phyloP scores from a whole-genome alignment of 92 coral and sea anemone species.

The Ricordea florida region DNA sequence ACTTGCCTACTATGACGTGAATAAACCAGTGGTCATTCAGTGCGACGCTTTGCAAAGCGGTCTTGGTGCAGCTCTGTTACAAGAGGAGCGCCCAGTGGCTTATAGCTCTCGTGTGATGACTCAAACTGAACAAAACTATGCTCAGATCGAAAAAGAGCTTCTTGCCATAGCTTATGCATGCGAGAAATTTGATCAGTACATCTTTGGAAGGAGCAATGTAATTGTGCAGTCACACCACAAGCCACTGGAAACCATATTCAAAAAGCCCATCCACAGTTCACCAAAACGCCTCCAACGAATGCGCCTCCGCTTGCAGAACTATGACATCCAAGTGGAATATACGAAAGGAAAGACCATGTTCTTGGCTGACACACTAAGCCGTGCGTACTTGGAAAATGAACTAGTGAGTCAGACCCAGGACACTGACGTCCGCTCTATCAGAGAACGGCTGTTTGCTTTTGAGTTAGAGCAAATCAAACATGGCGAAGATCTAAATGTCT shows the following conservation, averaged over 20 bases:
- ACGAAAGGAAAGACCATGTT: too few relatives aligned
- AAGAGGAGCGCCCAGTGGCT: slow-evolving; percentile 50
- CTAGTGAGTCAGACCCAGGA: too few relatives aligned
- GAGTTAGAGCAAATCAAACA: too few relatives aligned
- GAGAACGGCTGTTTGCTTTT: too few relatives aligned
- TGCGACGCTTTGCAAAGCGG: slow-evolving; percentile 66
- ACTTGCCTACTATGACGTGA: slow-evolving; percentile 40
- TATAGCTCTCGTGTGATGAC: slow-evolving; percentile 37
- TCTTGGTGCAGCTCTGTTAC: slow-evolving; percentile 53
- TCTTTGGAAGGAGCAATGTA: slow-evolving; percentile 24
- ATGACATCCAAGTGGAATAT: slow-evolving; percentile 30
- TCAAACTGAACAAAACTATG: slow-evolving; percentile 16
- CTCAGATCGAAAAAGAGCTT: slow-evolving; percentile 41
- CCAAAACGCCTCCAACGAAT: slow-evolving; percentile 54
- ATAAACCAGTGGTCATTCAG: slow-evolving; percentile 50
- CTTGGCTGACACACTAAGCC: too few relatives aligned
- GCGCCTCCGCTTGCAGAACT: slow-evolving; percentile 48
- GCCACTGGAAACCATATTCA: slow-evolving; percentile 44
- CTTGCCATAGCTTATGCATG: slow-evolving; percentile 39
- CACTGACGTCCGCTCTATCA: too few relatives aligned
- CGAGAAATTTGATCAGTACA: slow-evolving; percentile 46
- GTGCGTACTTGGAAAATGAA: too few relatives aligned
- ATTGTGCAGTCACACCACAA: slow-evolving; percentile 56
- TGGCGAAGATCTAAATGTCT: too few relatives aligned
- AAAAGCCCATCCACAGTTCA: slow-evolving; percentile 45